Evolutionary conservation across 2,888 invertebrate species (phyloP).

Genomic region (Papilio elwesi): DNA sequence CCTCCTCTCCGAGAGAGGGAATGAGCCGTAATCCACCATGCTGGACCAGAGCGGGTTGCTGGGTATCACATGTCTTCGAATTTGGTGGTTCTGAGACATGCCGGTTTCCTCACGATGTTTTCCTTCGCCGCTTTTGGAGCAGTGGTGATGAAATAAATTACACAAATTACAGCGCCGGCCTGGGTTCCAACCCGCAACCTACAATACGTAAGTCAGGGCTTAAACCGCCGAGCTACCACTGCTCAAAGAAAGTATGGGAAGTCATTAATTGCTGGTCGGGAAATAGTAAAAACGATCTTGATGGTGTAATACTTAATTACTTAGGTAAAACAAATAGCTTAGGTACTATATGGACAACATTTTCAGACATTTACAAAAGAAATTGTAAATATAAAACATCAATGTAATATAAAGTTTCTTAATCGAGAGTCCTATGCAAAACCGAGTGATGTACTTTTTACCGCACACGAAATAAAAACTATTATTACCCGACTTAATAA

Average conservation of each 20-base stretch:
- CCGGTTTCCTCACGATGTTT: too few relatives aligned
- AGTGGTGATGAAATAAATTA: too few relatives aligned
- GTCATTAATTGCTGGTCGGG: conserved; percentile 41
- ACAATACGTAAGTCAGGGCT: too few relatives aligned
- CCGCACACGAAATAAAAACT: neutral
- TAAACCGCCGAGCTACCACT: too few relatives aligned
- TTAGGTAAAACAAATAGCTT: neutral
- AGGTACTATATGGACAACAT: conserved; percentile 33
- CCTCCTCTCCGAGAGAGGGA: too few relatives aligned
- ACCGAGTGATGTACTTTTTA: conserved; percentile 18
- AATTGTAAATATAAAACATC: conserved; percentile 33
- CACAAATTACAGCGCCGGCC: too few relatives aligned
- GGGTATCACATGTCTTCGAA: too few relatives aligned
- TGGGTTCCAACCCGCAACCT: too few relatives aligned
- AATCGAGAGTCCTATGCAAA: conserved; percentile 33
- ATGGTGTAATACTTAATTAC: conserved; percentile 29
- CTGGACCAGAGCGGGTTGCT: too few relatives aligned
- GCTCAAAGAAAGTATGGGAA: conserved; percentile 38
- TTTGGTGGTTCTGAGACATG: too few relatives aligned
- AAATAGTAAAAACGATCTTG: conserved; percentile 25
- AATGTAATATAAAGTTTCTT: conserved; percentile 22
- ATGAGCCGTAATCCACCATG: too few relatives aligned
- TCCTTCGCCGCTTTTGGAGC: too few relatives aligned
- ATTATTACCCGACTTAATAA: neutral
- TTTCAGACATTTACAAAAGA: conserved; percentile 37